Percentiles rank a stretch among this genome's conserved stretches.
These are phyloP conservation scores for Conopomorpha cramerella DNA, from an alignment of 1,140 invertebrate genomes.

Conservation along the genomic window DNA sequence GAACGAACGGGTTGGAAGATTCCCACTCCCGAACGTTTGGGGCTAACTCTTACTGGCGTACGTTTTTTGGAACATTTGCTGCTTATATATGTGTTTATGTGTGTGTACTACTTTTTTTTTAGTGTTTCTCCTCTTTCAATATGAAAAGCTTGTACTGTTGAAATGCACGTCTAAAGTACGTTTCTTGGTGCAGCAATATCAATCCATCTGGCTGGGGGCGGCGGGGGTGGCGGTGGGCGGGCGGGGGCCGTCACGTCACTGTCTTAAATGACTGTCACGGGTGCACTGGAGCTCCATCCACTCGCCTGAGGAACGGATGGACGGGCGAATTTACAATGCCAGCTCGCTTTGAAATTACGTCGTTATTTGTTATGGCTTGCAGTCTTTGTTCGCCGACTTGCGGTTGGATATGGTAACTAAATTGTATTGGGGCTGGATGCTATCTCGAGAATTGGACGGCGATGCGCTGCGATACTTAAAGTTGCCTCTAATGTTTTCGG, in stretches of 20 bases:
- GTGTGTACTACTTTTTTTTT: no score
- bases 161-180: no score
- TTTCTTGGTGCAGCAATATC: slow-evolving; percentile 48
- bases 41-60: no score
- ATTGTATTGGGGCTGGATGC: no score
- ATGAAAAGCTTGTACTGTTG: no score
- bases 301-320: slow-evolving; percentile 36
- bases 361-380: slow-evolving; percentile 8
- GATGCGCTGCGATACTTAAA: no score
- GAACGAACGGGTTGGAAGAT: slow-evolving; percentile 25
- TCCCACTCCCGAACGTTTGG: no score
- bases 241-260: slow-evolving; percentile 31
- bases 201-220: slow-evolving; percentile 47
- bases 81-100: no score
- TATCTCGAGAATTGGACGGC: no score
- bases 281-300: slow-evolving; percentile 31
- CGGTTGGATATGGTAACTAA: background rate
- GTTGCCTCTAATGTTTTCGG: no score
- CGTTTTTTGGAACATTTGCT: no score
- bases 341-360: slow-evolving; percentile 32
- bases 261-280: slow-evolving; percentile 58
- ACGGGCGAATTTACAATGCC: slow-evolving; percentile 26
- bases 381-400: background rate
- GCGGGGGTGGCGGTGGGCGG: slow-evolving; percentile 6
- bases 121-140: no score